A percentile compares a stretch with the other conserved stretches of the same genome.
phyloP scores from a whole-genome alignment of 1,140 invertebrate species.

The Sycophaga agraensis region DNA sequence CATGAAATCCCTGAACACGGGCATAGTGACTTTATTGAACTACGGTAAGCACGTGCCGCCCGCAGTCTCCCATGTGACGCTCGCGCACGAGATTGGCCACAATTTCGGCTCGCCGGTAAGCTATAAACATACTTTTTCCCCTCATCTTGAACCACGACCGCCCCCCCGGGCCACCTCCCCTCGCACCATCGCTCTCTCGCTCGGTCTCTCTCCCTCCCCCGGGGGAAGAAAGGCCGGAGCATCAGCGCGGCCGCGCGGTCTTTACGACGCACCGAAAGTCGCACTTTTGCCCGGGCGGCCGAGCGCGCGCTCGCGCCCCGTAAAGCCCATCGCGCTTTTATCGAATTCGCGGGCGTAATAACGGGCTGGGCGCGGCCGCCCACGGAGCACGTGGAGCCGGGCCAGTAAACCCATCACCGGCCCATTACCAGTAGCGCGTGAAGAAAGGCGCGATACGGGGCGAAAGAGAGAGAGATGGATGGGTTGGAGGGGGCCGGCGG shows the following conservation, averaged over 20 bases:
- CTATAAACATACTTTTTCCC: background rate
- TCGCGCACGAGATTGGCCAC: conserved; percentile 99
- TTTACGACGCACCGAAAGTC: no score
- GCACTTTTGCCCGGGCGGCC: no score
- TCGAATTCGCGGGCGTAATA: no score
- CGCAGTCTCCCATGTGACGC: conserved; percentile 96
- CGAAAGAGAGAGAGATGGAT: background rate
- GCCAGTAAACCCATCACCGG: no score
- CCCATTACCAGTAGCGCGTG: no score
- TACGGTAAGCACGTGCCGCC: conserved; percentile 98
- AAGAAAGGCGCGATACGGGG: background rate
- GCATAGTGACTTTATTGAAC: conserved; percentile 96
- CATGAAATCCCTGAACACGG: conserved; percentile 95
- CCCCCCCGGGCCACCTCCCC: background rate
- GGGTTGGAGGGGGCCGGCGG: background rate
- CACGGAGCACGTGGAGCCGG: no score
- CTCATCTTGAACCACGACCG: background rate
- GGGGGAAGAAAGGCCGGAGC: no score
- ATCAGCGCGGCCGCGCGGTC: no score
- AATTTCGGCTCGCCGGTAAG: conserved; percentile 97
- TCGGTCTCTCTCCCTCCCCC: background rate
- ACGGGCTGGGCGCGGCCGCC: no score
- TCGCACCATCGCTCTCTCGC: background rate
- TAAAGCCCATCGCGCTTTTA: no score
- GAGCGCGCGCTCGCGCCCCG: no score